Conservation (phyloP, 2,797 vertebrate genomes). For the Chaetodon trifasciatus region DNA sequence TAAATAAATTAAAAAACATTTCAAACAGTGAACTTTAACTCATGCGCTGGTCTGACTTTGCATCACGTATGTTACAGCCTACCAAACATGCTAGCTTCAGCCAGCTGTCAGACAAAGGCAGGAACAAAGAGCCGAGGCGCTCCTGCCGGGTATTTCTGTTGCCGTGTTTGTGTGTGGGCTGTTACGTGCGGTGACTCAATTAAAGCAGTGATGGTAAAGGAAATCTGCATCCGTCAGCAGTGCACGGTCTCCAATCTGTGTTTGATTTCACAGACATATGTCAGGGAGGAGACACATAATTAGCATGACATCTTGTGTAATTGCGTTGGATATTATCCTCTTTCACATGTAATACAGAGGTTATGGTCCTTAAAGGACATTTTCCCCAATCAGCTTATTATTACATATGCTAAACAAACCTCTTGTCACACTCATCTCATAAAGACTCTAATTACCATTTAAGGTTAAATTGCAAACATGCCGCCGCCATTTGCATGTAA, state of each 20-base stretch:
- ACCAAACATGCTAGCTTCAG: not conserved
- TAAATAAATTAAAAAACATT: not conserved
- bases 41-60: not conserved
- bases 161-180: not conserved
- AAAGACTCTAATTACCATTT: constrained; percentile 38
- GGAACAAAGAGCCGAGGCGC: not conserved
- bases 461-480: constrained; percentile 20
- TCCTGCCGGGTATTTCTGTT: not conserved
- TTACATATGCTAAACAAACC: constrained; percentile 23
- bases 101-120: not conserved
- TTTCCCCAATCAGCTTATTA: constrained; percentile 6
- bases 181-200: not conserved
- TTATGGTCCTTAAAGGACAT: constrained; percentile 3
- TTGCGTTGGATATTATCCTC: constrained; percentile 26
- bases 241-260: not conserved
- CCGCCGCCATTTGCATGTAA: constrained; percentile 30
- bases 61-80: too few relatives aligned
- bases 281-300: constrained; percentile 23
- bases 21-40: not conserved
- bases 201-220: not conserved
- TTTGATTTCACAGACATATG: constrained; percentile 23
- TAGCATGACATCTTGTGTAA: constrained; percentile 24
- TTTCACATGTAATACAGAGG: not conserved
- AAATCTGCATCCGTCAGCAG: not conserved
- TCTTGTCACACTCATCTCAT: constrained; percentile 33